A percentile compares a stretch with the other conserved stretches of the same genome.
Evolutionary conservation across 2,113 vertebrate species (phyloP).

Genomic region (Anolis carolinensis): DNA sequence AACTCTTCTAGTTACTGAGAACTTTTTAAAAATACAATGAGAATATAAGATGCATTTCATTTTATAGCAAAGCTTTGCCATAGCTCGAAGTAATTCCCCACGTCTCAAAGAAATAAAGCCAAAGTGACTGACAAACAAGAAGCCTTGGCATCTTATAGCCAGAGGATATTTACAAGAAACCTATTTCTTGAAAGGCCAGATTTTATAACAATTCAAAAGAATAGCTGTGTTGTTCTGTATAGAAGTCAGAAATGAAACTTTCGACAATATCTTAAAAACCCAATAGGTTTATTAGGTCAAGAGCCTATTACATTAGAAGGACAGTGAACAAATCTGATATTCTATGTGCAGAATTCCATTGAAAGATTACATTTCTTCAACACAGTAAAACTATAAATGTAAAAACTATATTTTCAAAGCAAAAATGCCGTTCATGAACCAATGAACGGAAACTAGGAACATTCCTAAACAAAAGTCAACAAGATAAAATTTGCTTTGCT

Average conservation of each 20-base stretch:
- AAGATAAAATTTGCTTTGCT: not conserved
- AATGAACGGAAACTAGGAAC: not conserved
- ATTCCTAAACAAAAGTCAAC: not conserved
- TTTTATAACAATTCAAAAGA: not conserved
- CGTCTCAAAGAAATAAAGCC: not conserved
- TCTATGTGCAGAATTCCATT: not conserved
- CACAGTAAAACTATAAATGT: not conserved
- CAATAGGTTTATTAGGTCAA: not conserved
- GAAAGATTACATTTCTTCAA: not conserved
- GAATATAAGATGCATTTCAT: not conserved
- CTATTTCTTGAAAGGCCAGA: constrained; percentile 2
- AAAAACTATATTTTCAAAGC: not conserved
- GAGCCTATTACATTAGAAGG: not conserved
- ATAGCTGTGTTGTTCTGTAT: not conserved
- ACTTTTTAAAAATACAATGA: not conserved
- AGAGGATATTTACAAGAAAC: not conserved
- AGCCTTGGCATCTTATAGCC: constrained; percentile 8
- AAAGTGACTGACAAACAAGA: constrained; percentile 6
- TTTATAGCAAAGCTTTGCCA: not conserved
- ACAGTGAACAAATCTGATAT: not conserved
- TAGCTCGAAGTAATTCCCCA: not conserved
- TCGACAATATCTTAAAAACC: not conserved
- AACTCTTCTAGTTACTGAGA: not conserved
- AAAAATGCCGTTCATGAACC: not conserved
- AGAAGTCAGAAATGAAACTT: not conserved